Evolutionary conservation across 2,888 invertebrate genomes (phyloP), one percentile per base, ranked within the genome.

Genomic region (Leucoma salicis): DNA sequence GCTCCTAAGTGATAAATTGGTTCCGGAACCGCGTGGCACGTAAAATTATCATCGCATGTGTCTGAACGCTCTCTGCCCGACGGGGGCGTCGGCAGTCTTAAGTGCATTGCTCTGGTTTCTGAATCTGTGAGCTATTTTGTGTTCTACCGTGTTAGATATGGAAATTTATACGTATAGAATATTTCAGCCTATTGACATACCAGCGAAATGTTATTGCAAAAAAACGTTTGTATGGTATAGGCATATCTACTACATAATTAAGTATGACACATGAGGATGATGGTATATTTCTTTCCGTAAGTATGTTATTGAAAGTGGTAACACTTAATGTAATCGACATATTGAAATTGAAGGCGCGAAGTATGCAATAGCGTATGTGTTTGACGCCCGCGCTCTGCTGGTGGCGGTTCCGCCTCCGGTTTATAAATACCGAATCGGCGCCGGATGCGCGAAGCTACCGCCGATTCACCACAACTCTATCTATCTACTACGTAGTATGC

Each of bases 1-100:
- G 86, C 83, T 82, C 82, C 80, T 79, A 86, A 85, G 82, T 87
- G 86, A 84, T 87, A 86, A 86, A 88, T 87, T 83, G 83, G 74
- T 78, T 77, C 82, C 85, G 88, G 88, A 88, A 88, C 82, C 69
- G 68, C 74, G 75, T 73, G 77, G 77, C 78, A 74, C 79, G 83
- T 85, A 81, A 84, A 86, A 78, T 78, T 78, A 82, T 82, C 73
- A 81, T 79, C 79, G 78, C 69, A 63, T 62, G 74, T 67, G 75
- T 66, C 72, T 66, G 74, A 70, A 69, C 70, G 66, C 70, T 67
- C 29, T 3, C 29, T 3, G 3, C 67, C 52, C 66, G 66, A 59
- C 52, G 46, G 58, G 52, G 55, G 57, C 52, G 49, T 57, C 55
- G 64, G 46, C 61, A 53, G 58, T 65, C 69, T 64, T 67, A 71